Conservation (phyloP, 2,888 invertebrate species). For the Parthenolecanium corni region DNA sequence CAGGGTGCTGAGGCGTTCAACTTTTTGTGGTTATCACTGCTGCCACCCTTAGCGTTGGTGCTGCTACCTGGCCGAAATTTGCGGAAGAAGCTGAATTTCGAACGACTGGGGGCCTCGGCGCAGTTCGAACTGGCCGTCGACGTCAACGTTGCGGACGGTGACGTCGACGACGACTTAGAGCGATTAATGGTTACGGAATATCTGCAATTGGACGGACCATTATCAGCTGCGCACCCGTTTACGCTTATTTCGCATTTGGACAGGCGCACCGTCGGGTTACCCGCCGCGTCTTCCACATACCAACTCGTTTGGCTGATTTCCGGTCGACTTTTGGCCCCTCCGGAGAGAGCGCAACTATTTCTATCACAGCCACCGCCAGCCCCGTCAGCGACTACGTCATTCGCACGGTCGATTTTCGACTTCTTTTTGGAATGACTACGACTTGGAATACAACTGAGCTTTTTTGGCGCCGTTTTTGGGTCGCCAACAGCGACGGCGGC, state of each 20-base stretch:
- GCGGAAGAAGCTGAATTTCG: no score
- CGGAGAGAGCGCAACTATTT: background rate
- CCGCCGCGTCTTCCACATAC: constrained; percentile 22
- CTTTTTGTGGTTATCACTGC: background rate
- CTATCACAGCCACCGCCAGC: background rate
- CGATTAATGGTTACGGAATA: background rate
- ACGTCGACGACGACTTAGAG: no score
- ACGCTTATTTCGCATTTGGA: constrained; percentile 25
- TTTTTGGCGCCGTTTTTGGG: constrained; percentile 7
- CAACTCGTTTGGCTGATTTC: constrained; percentile 25
- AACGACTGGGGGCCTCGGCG: no score
- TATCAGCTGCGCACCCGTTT: background rate
- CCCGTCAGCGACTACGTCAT: background rate
- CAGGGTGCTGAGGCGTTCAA: no score
- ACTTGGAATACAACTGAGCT: constrained; percentile 24
- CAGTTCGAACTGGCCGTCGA: no score
- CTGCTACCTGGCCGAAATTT: background rate
- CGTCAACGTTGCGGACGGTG: no score
- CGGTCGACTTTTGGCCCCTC: background rate
- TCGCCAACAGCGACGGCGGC: background rate
- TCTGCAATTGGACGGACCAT: constrained; percentile 12
- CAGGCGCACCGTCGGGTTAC: constrained; percentile 10
- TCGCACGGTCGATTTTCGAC: background rate
- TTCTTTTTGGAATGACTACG: constrained; percentile 27
- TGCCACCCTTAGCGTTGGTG: background rate